Conservation (phyloP, 2,797 vertebrate species). For the Channallabes apus region DNA sequence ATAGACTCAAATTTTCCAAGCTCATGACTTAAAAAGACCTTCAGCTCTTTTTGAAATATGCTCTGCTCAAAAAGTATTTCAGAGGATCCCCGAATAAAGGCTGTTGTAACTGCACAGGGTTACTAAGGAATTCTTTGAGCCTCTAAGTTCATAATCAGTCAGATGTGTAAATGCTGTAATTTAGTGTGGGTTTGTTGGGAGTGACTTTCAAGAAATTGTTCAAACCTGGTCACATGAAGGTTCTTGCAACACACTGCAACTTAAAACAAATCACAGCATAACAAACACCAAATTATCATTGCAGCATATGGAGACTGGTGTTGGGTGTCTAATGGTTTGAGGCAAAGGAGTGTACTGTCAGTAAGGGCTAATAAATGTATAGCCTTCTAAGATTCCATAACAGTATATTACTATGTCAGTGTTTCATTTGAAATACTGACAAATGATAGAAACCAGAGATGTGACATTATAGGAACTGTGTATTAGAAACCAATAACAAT, state of each 20-base stretch:
- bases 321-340: background rate
- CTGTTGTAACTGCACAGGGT: background rate
- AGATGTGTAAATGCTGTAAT: no score
- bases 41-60: conserved; percentile 8
- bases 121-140: background rate
- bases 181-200: no score
- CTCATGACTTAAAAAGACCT: background rate
- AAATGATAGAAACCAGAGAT: background rate
- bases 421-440: no score
- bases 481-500: background rate
- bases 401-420: no score
- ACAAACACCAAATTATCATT: background rate
- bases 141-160: background rate
- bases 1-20: conserved; percentile 5
- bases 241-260: background rate
- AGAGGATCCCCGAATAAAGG: background rate
- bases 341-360: background rate
- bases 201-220: no score
- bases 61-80: background rate
- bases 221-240: background rate
- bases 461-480: no score
- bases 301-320: background rate
- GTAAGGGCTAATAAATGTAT: background rate
- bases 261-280: background rate
- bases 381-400: background rate